Evolutionary conservation across 2,888 invertebrate species (phyloP).

Genomic region (Acrobeloides nanus): DNA sequence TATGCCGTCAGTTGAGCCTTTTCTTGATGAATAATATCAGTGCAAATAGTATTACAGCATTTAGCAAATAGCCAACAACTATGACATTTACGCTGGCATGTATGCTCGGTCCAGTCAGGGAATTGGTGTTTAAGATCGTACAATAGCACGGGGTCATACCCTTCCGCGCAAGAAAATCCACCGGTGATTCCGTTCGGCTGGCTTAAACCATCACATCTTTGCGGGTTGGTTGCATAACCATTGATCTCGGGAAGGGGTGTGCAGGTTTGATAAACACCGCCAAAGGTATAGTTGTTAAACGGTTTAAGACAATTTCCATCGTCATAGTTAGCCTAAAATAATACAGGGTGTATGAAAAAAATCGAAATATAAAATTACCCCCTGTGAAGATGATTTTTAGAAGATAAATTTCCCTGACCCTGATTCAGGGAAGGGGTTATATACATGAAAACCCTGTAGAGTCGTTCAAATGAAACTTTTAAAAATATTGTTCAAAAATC

Average conservation of each 20-base stretch:
- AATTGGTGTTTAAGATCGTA: neutral
- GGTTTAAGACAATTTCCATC: constrained; percentile 3
- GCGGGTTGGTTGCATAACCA: neutral
- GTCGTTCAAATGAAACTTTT: neutral
- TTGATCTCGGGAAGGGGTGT: neutral
- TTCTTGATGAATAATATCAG: neutral
- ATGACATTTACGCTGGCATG: neutral
- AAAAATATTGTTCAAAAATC: no score
- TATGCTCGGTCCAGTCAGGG: neutral
- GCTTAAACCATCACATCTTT: constrained; percentile 2
- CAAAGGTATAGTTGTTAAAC: constrained; percentile 7
- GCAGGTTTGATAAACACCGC: constrained; percentile 3
- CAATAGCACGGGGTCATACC: neutral
- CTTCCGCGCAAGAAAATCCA: neutral
- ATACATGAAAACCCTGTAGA: neutral
- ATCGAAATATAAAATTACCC: no score
- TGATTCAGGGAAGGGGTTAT: no score
- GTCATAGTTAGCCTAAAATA: constrained; percentile 3
- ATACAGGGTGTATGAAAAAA: no score
- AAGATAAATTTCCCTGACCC: no score
- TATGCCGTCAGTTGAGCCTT: neutral
- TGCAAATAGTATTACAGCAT: neutral
- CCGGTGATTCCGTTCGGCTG: constrained; percentile 2
- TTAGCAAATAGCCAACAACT: neutral
- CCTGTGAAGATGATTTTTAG: no score